phyloP scores from a whole-genome alignment of 2,888 invertebrate genomes.

The Scrobipalpa costella region DNA sequence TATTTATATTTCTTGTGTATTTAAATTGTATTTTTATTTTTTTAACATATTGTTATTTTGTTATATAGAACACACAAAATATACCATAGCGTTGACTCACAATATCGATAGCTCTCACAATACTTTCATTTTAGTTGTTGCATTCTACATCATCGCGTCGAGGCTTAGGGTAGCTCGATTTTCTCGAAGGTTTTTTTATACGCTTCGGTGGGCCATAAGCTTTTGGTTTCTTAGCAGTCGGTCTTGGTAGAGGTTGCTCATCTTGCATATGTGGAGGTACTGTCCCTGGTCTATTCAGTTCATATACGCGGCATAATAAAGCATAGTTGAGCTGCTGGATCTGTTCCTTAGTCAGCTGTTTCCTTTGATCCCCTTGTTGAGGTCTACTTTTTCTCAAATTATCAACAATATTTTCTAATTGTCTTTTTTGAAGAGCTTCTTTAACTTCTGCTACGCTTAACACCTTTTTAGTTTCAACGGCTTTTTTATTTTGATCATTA shows the following conservation, averaged over 20 bases:
- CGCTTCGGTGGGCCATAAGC: neutral
- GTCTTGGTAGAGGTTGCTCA: neutral
- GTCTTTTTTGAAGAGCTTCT: constrained; percentile 3
- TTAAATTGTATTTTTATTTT: too few species aligned
- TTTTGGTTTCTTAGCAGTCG: neutral
- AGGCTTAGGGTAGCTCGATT: neutral
- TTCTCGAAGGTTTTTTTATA: neutral
- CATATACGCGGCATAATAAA: neutral
- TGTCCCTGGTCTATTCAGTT: constrained; percentile 4
- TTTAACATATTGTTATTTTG: too few species aligned
- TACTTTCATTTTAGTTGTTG: too few species aligned
- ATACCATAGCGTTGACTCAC: too few species aligned
- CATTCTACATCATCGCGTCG: neutral
- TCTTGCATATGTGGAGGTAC: neutral
- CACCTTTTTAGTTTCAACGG: neutral
- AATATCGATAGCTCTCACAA: too few species aligned
- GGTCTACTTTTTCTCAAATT: neutral
- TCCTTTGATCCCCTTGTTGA: neutral
- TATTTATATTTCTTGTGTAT: too few species aligned
- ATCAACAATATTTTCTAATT: constrained; percentile 4
- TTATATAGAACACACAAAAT: too few species aligned
- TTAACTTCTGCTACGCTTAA: neutral
- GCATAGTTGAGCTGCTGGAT: neutral
- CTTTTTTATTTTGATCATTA: neutral
- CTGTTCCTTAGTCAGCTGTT: neutral